These are phyloP conservation scores for Aphaenogaster floridana DNA, from an alignment of 1,140 invertebrate genomes.

Conservation along the genomic window DNA sequence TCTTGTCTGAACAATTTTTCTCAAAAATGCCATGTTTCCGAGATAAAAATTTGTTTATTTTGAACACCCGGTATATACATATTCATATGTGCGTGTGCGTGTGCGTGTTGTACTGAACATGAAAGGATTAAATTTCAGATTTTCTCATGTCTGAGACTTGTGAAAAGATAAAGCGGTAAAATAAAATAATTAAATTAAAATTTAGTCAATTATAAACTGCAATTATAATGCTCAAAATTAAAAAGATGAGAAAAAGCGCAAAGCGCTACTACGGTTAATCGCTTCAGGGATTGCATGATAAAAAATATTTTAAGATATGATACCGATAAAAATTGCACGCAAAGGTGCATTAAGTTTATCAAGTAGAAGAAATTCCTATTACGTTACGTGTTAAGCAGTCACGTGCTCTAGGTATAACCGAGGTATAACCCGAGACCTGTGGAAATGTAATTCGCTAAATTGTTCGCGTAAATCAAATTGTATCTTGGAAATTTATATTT, in stretches of 20 bases:
- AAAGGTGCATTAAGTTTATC: conserved; percentile 12
- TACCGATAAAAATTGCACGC: conserved; percentile 25
- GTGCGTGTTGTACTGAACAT: too few species aligned
- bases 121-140: not conserved
- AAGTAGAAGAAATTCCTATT: conserved; percentile 42
- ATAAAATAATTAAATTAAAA: not conserved
- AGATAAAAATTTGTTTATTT: too few species aligned
- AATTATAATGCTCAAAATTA: not conserved
- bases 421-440: not conserved
- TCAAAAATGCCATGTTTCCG: too few species aligned
- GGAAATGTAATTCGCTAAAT: conserved; percentile 10
- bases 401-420: not conserved
- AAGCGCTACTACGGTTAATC: not conserved
- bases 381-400: conserved; percentile 19
- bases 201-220: not conserved
- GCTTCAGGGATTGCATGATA: conserved; percentile 3
- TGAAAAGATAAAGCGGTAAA: not conserved
- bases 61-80: too few species aligned
- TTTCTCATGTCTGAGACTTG: not conserved
- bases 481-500: not conserved
- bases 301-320: conserved; percentile 35
- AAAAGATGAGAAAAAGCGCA: not conserved
- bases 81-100: too few species aligned
- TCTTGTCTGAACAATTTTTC: too few species aligned
- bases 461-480: not conserved